Percentiles rank a stretch among this genome's conserved stretches.
Evolutionary conservation across 2,113 vertebrate species (phyloP).

Genomic region (Vulpes lagopus): DNA sequence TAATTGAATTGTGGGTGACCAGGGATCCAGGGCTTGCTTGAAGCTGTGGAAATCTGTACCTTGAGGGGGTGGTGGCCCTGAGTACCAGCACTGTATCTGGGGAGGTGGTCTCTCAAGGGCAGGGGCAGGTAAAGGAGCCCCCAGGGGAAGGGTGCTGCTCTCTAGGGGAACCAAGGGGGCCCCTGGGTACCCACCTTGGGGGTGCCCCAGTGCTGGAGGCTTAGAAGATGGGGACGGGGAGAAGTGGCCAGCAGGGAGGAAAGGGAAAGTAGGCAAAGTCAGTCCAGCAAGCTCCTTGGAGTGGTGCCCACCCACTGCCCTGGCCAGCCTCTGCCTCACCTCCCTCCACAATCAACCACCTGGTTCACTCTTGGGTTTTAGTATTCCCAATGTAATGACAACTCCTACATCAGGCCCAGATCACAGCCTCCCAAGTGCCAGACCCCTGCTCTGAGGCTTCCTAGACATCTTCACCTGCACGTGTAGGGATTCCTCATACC

Average conservation of each 20-base stretch:
- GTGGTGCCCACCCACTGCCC: constrained; percentile 71
- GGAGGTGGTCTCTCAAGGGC: not conserved
- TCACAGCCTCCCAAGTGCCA: not conserved
- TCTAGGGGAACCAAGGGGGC: not conserved
- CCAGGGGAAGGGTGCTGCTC: not conserved
- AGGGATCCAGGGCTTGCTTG: not conserved
- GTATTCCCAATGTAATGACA: not conserved
- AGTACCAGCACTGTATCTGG: not conserved
- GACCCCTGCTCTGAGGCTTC: not conserved
- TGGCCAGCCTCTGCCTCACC: not conserved
- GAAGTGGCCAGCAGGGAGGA: constrained; percentile 82
- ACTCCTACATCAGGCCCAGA: not conserved
- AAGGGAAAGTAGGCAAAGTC: constrained; percentile 66
- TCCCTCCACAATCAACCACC: not conserved
- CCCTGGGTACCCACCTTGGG: not conserved
- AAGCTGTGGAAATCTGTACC: not conserved
- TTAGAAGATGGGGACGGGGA: not conserved
- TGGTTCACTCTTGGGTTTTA: not conserved
- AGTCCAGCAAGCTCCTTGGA: constrained; percentile 81
- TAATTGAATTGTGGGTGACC: not conserved
- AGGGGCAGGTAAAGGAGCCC: not conserved
- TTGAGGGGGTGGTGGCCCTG: not conserved
- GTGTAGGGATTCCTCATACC: not conserved
- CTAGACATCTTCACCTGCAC: not conserved
- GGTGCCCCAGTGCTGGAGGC: not conserved